Conservation (phyloP, 2,888 invertebrate species). For the Aspidiotus destructor region DNA sequence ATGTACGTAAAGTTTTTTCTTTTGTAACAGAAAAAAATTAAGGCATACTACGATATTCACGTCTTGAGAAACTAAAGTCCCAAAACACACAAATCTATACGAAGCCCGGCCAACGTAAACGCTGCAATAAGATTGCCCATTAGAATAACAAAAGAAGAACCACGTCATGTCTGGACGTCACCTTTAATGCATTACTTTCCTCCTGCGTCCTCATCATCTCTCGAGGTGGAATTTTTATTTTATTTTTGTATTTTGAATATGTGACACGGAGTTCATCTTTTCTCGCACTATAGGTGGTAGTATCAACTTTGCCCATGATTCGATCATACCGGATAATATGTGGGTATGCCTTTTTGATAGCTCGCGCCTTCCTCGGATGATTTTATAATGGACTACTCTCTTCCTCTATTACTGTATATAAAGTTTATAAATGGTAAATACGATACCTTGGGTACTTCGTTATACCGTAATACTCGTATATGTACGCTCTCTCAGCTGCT, state of each 20-base stretch:
- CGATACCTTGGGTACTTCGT: constrained; percentile 8
- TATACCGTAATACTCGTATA: no score
- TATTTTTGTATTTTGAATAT: constrained; percentile 17
- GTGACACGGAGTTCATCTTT: constrained; percentile 25
- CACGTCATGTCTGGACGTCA: constrained; percentile 31
- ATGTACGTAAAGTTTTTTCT: constrained; percentile 24
- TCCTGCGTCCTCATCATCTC: background rate
- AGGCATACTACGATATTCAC: background rate
- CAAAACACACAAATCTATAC: constrained; percentile 30
- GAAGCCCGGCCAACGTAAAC: constrained; percentile 3
- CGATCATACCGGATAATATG: constrained; percentile 27
- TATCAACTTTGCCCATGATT: constrained; percentile 30
- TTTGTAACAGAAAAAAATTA: constrained; percentile 23
- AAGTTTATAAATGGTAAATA: background rate
- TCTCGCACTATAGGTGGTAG: constrained; percentile 27
- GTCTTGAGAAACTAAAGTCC: constrained; percentile 12
- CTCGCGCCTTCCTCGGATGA: background rate
- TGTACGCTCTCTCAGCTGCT: background rate
- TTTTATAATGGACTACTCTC: background rate
- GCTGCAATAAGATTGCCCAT: constrained; percentile 11
- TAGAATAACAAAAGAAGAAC: constrained; percentile 33
- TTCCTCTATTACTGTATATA: no score
- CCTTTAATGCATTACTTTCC: constrained; percentile 30
- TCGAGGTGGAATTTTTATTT: constrained; percentile 8
- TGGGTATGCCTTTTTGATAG: constrained; percentile 29